These are phyloP conservation scores for Drosophila ambigua DNA, from an alignment of 1,140 invertebrate species.

Conservation along the genomic window DNA sequence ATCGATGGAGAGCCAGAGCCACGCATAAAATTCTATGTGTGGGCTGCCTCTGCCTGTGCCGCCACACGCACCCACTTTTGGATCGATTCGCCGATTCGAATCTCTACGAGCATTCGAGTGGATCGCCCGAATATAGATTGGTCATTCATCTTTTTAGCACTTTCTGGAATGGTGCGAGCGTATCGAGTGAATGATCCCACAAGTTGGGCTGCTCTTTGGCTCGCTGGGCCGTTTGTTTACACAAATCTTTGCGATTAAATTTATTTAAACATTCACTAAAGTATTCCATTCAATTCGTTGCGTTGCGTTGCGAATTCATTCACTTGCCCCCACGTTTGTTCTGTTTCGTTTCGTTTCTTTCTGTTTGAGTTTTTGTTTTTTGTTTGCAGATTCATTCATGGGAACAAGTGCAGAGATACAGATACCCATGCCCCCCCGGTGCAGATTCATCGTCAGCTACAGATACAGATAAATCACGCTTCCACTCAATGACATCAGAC, in stretches of 20 bases:
- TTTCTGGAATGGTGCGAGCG: no score
- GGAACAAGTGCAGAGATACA: conserved; percentile 1
- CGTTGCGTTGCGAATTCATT: conserved; percentile 29
- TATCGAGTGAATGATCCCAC: conserved; percentile 2
- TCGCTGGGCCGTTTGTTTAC: conserved; percentile 69
- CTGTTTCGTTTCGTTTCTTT: neutral
- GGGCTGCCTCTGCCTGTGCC: conserved; percentile 14
- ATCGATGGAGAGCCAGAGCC: conserved; percentile 43
- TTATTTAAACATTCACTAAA: conserved; percentile 72
- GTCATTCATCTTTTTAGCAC: conserved; percentile 5
- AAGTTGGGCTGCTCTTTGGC: conserved; percentile 34
- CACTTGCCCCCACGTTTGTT: conserved; percentile 15
- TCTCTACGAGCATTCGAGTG: conserved; percentile 1
- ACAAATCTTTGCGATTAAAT: conserved; percentile 61
- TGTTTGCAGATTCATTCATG: conserved; percentile 19
- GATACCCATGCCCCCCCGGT: no score
- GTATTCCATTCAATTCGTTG: conserved; percentile 60
- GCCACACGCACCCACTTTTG: conserved; percentile 45
- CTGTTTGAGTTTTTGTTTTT: conserved; percentile 1
- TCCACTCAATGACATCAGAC: conserved; percentile 17
- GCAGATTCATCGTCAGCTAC: neutral
- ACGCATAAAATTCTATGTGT: conserved; percentile 37
- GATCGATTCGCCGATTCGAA: neutral
- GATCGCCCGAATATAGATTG: conserved; percentile 1
- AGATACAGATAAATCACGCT: conserved; percentile 29